Base-by-base conservation (phyloP, 92 coral and sea anemone genomes). In the Porites evermanni region DNA sequence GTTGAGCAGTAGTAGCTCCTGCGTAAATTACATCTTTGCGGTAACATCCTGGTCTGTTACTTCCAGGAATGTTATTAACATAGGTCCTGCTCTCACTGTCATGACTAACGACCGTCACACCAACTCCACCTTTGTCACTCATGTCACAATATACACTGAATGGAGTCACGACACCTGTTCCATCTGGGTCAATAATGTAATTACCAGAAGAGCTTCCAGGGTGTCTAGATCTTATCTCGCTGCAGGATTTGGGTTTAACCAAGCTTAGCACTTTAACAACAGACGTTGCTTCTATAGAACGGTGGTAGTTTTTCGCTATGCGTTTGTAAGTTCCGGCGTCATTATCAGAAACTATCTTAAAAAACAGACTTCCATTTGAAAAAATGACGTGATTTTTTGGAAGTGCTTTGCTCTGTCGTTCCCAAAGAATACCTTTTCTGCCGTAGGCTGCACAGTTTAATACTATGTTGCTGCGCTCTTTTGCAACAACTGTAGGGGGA, bases 31-130 rank as follows among this genome's bases (percentile, higher is more conserved):
- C 69, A 38, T 75, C 70, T 76, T 79, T 80, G 2, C 59, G 53
- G 83, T 90, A 85, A 38, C 90, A 79, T 21, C 85, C 85, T 54
- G 2, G 12, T 19, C 18, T 0, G 3, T 0, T 0, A 53, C 78
- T 54, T 74, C 78, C 78, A 74, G 47, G 2, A 8, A 5, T 29
- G 2, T 66, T 7, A 18, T 53, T 47, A 24, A 89, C 75, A 18
- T 63, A 73, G 14, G 85, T 85, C 20, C 92, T 85, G 51, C 77
- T 70, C 70, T 85, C 90, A 59, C 86, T 73, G 61, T 90, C 71
- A 14, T 90, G 93, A 29, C 90, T 77, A 50, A 90, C 75, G 52
- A 79, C 86, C 58, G 93, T 85, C 89, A 86, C 90, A 24, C 90
- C 90, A 23, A 86, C 80, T 20, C 86, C 80, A 4, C 69, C 83